A percentile compares a stretch with the other conserved stretches of the same genome.
phyloP scores from a whole-genome alignment of 2,888 invertebrate genomes.

The Aromia moschata region DNA sequence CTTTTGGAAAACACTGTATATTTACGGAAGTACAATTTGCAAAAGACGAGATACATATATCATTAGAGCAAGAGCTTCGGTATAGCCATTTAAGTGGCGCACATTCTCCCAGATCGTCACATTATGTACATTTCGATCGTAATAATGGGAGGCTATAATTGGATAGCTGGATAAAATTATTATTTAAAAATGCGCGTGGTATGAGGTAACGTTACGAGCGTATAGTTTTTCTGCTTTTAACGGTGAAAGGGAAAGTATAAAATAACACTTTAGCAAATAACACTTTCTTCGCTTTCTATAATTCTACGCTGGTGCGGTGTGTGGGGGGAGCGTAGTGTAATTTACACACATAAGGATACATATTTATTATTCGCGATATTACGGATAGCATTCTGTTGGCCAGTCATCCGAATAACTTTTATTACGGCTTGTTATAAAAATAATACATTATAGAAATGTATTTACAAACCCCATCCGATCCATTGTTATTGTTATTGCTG shows the following conservation, averaged over 20 bases:
- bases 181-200: conserved; percentile 31
- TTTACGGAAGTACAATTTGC: too few species aligned
- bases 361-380: not conserved
- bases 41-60: not conserved
- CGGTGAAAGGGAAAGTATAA: conserved; percentile 49
- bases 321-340: not conserved
- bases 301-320: not conserved
- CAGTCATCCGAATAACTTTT: not conserved
- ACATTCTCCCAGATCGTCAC: not conserved
- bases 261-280: conserved; percentile 43
- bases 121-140: not conserved
- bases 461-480: too few species aligned
- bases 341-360: not conserved
- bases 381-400: not conserved
- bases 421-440: too few species aligned
- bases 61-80: not conserved
- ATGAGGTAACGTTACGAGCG: conserved; percentile 27
- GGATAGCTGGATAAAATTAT: not conserved
- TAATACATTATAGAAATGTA: too few species aligned
- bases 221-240: conserved; percentile 27
- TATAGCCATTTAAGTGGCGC: not conserved
- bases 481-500: too few species aligned
- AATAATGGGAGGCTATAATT: not conserved
- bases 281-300: conserved; percentile 55
- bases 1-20: too few species aligned